These are phyloP conservation scores for Girardinus metallicus DNA, from an alignment of 2,797 vertebrate species.

Conservation along the genomic window DNA sequence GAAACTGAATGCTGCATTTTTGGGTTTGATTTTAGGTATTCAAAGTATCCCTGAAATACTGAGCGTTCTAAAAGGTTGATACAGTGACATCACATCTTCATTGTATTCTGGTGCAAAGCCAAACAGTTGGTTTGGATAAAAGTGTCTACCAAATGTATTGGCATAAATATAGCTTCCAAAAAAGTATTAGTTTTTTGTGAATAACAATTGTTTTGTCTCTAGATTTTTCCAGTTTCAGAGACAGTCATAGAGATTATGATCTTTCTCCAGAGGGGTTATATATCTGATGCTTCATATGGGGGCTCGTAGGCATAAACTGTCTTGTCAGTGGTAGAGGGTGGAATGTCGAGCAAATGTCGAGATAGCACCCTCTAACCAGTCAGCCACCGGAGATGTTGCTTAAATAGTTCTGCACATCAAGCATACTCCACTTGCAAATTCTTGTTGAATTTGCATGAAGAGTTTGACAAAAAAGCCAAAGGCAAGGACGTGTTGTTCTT, in stretches of 20 bases:
- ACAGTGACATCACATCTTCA: neutral
- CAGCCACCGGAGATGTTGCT: neutral
- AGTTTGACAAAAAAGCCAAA: constrained; percentile 1
- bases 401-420: neutral
- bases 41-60: neutral
- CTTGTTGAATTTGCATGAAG: neutral
- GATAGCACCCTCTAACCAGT: neutral
- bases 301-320: neutral
- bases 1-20: neutral
- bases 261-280: neutral
- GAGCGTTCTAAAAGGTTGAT: neutral
- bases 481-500: neutral
- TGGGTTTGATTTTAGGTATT: neutral
- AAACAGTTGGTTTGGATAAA: neutral
- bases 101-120: neutral
- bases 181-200: neutral
- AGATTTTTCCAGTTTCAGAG: neutral
- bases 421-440: neutral
- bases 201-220: neutral
- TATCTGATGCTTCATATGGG: neutral
- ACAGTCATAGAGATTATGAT: neutral
- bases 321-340: neutral
- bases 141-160: neutral
- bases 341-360: neutral
- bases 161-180: neutral